phyloP scores from a whole-genome alignment of 1,140 invertebrate species.

The Cephus cinctus region DNA sequence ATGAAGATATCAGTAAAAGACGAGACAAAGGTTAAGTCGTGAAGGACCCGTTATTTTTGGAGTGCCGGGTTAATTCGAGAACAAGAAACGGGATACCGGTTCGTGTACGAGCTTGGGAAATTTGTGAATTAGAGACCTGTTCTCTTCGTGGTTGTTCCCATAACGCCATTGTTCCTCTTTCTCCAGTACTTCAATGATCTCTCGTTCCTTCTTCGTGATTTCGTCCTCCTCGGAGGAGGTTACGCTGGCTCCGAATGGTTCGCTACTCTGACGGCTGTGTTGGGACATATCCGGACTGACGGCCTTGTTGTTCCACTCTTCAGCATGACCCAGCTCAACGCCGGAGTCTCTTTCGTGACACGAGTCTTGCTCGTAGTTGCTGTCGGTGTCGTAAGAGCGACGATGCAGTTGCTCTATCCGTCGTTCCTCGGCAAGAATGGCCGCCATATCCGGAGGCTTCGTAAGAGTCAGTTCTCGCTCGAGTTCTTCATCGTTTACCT shows the following conservation, averaged over 20 bases:
- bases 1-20: too few relatives aligned
- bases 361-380: conserved; percentile 55
- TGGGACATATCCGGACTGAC: conserved; percentile 63
- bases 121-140: conserved; percentile 32
- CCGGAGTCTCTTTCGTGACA: conserved; percentile 68
- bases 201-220: conserved; percentile 68
- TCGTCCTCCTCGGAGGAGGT: conserved; percentile 73
- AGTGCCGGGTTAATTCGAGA: too few relatives aligned
- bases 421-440: conserved; percentile 75
- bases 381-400: conserved; percentile 58
- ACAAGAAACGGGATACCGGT: too few relatives aligned
- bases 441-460: conserved; percentile 77
- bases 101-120: conserved; percentile 3
- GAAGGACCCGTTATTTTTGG: too few relatives aligned
- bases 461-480: conserved; percentile 67
- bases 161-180: conserved; percentile 64
- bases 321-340: conserved; percentile 65
- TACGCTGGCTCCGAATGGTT: conserved; percentile 63
- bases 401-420: conserved; percentile 71
- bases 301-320: conserved; percentile 61
- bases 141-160: conserved; percentile 42
- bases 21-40: too few relatives aligned
- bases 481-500: conserved; percentile 64
- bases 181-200: conserved; percentile 71
- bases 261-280: conserved; percentile 76